Percentiles rank a stretch among this genome's conserved stretches.
Conservation (phyloP, 2,797 vertebrate genomes). For the Sarcophilus harrisii region DNA sequence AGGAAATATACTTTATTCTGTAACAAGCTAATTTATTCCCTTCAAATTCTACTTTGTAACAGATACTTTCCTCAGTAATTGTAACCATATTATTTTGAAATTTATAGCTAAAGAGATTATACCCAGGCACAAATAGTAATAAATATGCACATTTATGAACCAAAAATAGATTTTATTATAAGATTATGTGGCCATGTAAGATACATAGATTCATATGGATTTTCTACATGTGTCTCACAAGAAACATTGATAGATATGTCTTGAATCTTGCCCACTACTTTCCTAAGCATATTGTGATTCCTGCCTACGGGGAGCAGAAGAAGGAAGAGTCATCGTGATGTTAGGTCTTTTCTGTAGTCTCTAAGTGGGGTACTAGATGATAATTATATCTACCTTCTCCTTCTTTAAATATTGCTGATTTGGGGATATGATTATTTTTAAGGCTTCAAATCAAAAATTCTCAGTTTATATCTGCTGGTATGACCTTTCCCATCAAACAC, state of each 20-base stretch:
- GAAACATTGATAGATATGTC: not conserved
- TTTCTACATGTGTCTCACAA: not conserved
- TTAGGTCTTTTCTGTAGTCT: not conserved
- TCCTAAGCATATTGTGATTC: not conserved
- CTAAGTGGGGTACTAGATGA: not conserved
- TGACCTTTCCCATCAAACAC: not conserved
- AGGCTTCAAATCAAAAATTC: not conserved
- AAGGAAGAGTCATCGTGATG: not conserved
- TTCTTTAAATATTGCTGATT: not conserved
- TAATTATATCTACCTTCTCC: not conserved
- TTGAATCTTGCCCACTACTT: not conserved
- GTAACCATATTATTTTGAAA: not conserved
- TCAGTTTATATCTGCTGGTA: not conserved
- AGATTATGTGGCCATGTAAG: not conserved
- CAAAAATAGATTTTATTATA: slow-evolving; percentile 2
- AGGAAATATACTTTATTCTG: slow-evolving; percentile 30
- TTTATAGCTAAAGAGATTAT: slow-evolving; percentile 10
- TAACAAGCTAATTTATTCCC: slow-evolving; percentile 19
- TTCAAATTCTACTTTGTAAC: not conserved
- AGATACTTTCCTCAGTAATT: not conserved
- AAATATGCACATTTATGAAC: not conserved
- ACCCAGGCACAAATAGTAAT: not conserved
- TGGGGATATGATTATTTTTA: not conserved
- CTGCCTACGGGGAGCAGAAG: not conserved
- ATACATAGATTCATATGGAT: not conserved